Evolutionary conservation across 2,888 invertebrate species (phyloP).

Genomic region (Micoletzkya japonica): DNA sequence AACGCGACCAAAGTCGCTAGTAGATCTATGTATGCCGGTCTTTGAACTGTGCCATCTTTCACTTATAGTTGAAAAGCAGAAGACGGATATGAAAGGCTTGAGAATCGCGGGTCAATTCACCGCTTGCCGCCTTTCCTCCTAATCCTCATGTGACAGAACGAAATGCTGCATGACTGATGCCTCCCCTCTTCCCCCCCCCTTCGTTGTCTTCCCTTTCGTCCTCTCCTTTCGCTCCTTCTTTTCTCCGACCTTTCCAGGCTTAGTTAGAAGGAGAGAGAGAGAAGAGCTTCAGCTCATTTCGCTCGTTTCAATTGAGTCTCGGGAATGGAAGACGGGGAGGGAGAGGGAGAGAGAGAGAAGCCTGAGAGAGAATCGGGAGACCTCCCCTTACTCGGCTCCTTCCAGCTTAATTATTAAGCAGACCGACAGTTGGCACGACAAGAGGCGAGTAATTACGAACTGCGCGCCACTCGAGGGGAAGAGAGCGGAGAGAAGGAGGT

Average conservation of each 20-base stretch:
- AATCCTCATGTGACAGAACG: too few relatives aligned
- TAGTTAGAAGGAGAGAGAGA: neutral
- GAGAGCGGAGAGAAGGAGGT: neutral
- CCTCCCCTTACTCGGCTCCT: neutral
- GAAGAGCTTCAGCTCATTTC: neutral
- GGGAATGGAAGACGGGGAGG: neutral
- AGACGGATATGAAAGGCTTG: too few relatives aligned
- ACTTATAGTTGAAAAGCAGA: too few relatives aligned
- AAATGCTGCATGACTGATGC: neutral
- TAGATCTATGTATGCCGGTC: too few relatives aligned
- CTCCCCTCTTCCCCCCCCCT: neutral
- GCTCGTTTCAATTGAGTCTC: neutral
- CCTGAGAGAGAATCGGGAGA: constrained; percentile 1
- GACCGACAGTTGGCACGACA: constrained; percentile 23
- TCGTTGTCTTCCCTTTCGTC: neutral
- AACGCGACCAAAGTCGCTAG: too few relatives aligned
- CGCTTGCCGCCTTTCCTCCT: too few relatives aligned
- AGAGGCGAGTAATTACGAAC: constrained; percentile 28
- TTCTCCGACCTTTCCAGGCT: neutral
- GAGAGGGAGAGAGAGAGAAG: neutral
- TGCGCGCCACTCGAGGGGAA: neutral
- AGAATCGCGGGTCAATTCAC: too few relatives aligned
- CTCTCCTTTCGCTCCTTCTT: neutral
- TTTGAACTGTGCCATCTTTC: too few relatives aligned
- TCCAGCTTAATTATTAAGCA: constrained; percentile 9